These are phyloP conservation scores for Drosophila heteroneura DNA, from an alignment of 2,888 invertebrate species.

Conservation along the genomic window DNA sequence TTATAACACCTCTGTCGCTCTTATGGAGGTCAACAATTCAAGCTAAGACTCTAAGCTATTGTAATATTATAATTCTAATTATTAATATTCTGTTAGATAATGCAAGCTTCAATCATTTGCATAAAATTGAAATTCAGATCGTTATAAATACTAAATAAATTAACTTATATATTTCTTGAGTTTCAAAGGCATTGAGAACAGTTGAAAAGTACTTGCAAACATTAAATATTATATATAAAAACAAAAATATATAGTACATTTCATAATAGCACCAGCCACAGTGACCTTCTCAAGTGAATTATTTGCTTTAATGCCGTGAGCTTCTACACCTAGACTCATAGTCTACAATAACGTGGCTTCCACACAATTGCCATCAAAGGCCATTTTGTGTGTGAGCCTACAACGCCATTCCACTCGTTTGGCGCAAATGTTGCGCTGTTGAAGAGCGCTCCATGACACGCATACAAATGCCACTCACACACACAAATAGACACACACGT, in stretches of 20 bases:
- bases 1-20: neutral
- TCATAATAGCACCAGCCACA: slow-evolving; percentile 13
- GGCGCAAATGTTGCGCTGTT: slow-evolving; percentile 58
- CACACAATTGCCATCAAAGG: slow-evolving; percentile 38
- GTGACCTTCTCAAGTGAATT: slow-evolving; percentile 10
- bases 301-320: slow-evolving; percentile 5
- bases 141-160: neutral
- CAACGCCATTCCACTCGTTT: slow-evolving; percentile 34
- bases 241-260: neutral
- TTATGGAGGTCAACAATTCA: neutral
- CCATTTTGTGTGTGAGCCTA: slow-evolving; percentile 46
- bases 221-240: neutral
- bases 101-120: neutral
- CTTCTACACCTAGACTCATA: neutral
- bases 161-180: neutral
- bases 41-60: neutral
- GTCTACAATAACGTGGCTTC: slow-evolving; percentile 18
- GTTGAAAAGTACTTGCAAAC: neutral
- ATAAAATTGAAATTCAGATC: neutral
- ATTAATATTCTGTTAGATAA: neutral
- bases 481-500: slow-evolving; percentile 1
- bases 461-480: slow-evolving; percentile 54
- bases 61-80: neutral
- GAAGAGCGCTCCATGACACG: slow-evolving; percentile 57
- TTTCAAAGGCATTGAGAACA: neutral